A percentile compares a stretch with the other conserved stretches of the same genome.
phyloP scores from a whole-genome alignment of 2,113 vertebrate species.

The Sylvietta virens region DNA sequence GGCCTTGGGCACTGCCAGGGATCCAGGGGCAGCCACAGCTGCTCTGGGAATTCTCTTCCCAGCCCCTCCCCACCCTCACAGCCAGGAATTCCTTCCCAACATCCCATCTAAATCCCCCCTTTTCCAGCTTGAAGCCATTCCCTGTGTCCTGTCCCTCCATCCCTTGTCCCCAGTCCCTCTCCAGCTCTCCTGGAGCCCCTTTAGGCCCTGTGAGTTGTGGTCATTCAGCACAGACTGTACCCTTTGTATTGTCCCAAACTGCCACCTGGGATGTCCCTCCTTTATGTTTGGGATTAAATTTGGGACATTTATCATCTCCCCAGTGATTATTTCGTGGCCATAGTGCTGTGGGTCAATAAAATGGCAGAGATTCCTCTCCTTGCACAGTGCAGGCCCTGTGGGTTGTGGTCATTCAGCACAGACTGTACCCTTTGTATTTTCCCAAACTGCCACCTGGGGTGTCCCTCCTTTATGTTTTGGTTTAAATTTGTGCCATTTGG shows the following conservation, averaged over 20 bases:
- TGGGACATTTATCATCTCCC: neutral
- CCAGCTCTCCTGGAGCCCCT: neutral
- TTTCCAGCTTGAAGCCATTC: neutral
- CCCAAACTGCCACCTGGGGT: neutral
- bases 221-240: neutral
- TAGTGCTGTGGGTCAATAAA: neutral
- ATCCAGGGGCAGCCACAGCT: neutral
- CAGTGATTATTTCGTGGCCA: neutral
- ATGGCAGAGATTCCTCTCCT: neutral
- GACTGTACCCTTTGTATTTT: neutral
- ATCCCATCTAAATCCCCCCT: neutral
- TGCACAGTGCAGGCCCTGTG: neutral
- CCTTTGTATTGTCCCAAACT: neutral
- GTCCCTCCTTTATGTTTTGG: neutral
- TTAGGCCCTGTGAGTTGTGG: neutral
- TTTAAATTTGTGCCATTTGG: neutral
- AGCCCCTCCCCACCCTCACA: fast-evolving
- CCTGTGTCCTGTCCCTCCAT: neutral
- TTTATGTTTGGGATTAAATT: neutral
- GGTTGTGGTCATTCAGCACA: neutral
- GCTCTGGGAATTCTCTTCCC: neutral
- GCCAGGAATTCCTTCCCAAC: neutral
- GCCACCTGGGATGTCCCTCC: neutral
- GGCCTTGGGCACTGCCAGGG: neutral
- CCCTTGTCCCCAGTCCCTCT: neutral